phyloP scores from a whole-genome alignment of 2,888 invertebrate genomes.

The Sipha maydis region DNA sequence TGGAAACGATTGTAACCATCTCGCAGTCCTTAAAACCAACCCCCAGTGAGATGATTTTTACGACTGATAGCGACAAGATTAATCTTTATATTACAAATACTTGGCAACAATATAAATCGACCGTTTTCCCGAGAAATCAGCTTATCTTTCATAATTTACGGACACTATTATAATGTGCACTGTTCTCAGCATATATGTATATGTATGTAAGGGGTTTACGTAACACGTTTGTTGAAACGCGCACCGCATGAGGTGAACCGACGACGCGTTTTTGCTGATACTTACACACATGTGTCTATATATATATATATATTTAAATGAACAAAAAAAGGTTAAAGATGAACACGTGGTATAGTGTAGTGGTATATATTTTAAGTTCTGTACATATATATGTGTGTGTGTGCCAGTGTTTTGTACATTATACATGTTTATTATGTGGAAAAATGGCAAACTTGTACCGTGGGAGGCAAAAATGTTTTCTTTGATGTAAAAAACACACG shows the following conservation, averaged over 20 bases:
- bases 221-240: constrained; percentile 17
- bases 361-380: background rate
- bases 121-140: constrained; percentile 50
- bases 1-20: background rate
- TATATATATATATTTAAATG: too few relatives aligned
- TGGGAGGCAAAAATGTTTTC: constrained; percentile 33
- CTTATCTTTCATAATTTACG: constrained; percentile 50
- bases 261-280: constrained; percentile 21
- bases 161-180: too few relatives aligned
- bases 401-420: background rate
- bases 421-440: background rate
- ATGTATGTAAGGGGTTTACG: constrained; percentile 12
- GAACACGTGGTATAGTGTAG: constrained; percentile 17
- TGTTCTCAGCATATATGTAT: too few relatives aligned
- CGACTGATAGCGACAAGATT: constrained; percentile 39
- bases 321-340: background rate
- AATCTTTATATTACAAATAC: background rate
- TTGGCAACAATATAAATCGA: constrained; percentile 6
- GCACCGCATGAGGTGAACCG: constrained; percentile 51
- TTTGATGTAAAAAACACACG: constrained; percentile 15
- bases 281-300: background rate
- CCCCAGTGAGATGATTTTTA: constrained; percentile 15
- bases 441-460: constrained; percentile 27
- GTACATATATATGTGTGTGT: background rate
- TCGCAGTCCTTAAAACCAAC: background rate